Evolutionary conservation across 2,888 invertebrate species (phyloP), one percentile per base, ranked within the genome.

Genomic region (Ptilodon capucinus): DNA sequence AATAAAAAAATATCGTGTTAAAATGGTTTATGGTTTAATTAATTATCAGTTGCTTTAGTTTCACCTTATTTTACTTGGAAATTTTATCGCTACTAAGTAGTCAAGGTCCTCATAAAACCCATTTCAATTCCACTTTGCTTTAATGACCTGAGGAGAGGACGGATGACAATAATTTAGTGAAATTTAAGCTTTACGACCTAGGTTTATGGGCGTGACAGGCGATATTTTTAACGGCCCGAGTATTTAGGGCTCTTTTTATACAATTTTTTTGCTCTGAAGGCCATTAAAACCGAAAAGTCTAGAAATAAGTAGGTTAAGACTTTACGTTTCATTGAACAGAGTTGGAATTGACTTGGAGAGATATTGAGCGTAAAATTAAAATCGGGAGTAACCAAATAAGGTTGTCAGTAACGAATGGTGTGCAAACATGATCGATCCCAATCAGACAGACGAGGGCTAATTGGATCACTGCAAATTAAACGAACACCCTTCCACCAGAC

Each of bases 401-500:
- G 46, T 39, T 54, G 11, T 11, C 47, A 30, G 57, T 57, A 61
- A 60, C 60, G 60, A 64, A 23, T 7, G 51, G 39, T 53, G 42
- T 41, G 46, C 45, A 53, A 63, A 64, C 61, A 51, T 62, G 53
- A 62, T 67, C 58, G 54, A 57, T 60, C 58, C 60, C 62, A 68
- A 67, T 65, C 65, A 68, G 65, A 62, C 56, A 55, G 55, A 44
- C 32, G 46, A 44, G n/a, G 45, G 49, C 50, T 64, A 67, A 68
- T 70, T 70, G 49, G 64, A 71, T 67, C 65, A 68, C 57, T 65
- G 68, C 67, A 64, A 67, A 67, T 68, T 56, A 57, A 62, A 44
- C 43, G 40, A 43, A 13, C 51, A 25, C 40, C 9, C 8, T 14
- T 9, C 35, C 13, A 17, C 28, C 11, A 13, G n/a, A 16, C 5